Base-by-base conservation (phyloP, 1,140 invertebrate genomes). In the Harpegnathos saltator region DNA sequence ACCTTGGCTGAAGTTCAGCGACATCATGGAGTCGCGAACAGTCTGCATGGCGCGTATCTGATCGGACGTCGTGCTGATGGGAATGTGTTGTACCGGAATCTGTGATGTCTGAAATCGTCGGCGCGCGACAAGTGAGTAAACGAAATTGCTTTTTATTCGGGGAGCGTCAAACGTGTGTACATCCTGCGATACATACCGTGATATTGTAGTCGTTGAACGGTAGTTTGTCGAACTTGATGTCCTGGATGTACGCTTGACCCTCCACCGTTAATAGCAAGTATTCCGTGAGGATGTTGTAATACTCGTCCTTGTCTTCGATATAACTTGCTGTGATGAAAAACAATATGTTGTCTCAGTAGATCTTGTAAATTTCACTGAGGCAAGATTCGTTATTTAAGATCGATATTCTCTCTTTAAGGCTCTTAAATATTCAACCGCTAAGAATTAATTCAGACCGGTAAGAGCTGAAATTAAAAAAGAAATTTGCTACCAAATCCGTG, bases 171-270 rank as follows among this genome's bases (percentile, higher is more conserved):
- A 71, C 15, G 12, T 59, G 58, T 17, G 1, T 50, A 22, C 15
- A 12, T 26, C 48, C 2, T 71, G 5, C 33, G 29, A 24, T 74
- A 44, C 54, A 1, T 92, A 95, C 94, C 83, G 91, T 93, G 77
- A 94, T 94, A 63, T 93, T 94, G 63, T 94, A 95, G 59, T 95
- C 92, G 4, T 88, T 91, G 62, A 90, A 88, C 22, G 93, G 94
- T 7, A 93, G 33, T 65, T 85, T 85, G 62, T 90, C 74, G 61
- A 94, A 93, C 83, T 94, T 94, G 29, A 95, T 91, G 86, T 94
- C 93, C 71, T 94, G 93, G 29, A 95, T 91, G 63, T 92, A 93
- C 0, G 90, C 84, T 87, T 94, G 93, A 29, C 94, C 94, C 59
- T 93, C 91, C 59, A 90, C 90, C 17, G 91, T 93, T 24, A 94